Conservation (phyloP, 1,140 invertebrate genomes). For the Drosophila ogumai region DNA sequence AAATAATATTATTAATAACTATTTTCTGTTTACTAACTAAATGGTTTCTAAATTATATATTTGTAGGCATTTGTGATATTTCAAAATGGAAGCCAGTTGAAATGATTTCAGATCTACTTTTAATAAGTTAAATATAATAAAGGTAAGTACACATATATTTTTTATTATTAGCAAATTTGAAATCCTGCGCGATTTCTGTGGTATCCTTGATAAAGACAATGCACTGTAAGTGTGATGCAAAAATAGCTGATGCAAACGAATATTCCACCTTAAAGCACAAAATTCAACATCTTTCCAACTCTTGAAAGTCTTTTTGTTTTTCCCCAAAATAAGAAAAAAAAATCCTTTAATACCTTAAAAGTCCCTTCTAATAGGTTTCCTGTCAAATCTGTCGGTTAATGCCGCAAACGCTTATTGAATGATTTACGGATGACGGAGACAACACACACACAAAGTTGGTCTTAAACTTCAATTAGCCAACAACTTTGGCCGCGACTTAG, state of each 20-base stretch:
- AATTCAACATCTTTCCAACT: background rate
- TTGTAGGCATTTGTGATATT: background rate
- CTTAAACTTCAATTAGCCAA: slow-evolving; percentile 55
- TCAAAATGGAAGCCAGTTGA: background rate
- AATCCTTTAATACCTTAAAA: slow-evolving; percentile 18
- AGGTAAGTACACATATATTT: background rate
- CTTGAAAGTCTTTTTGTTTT: background rate
- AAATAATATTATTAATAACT: background rate
- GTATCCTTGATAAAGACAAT: background rate
- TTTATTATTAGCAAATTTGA: too few relatives aligned
- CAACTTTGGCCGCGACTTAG: slow-evolving; percentile 12
- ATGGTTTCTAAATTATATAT: background rate
- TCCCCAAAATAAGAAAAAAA: background rate
- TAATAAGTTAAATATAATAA: background rate
- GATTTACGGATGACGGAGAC: slow-evolving; percentile 35
- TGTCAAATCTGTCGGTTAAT: slow-evolving; percentile 41
- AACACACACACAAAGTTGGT: slow-evolving; percentile 17
- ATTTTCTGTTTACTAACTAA: background rate
- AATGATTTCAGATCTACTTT: background rate
- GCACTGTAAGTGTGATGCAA: background rate
- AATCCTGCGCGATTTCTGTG: background rate
- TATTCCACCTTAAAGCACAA: background rate
- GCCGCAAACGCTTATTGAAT: slow-evolving; percentile 52
- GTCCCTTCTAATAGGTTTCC: slow-evolving; percentile 15
- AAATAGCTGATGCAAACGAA: slow-evolving; percentile 16